Base-by-base conservation (phyloP, 2,888 invertebrate species). In the Eilema sororculum region DNA sequence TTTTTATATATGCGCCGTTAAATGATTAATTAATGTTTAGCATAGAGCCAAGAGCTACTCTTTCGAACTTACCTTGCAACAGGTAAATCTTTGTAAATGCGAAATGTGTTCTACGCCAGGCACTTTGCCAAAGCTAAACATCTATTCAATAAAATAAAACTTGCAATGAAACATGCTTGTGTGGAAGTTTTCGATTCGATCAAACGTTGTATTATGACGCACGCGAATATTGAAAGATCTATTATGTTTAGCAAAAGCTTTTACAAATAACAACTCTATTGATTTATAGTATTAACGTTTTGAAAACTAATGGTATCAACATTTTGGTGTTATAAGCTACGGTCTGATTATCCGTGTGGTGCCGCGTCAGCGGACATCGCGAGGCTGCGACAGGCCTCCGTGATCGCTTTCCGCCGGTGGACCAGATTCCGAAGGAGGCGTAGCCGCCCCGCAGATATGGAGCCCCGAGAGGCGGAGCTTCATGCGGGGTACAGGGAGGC, bases 121-220 rank as follows among this genome's bases (percentile, higher is more conserved):
- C 90, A 87, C 65, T 74, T 79, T 89, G 90, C 90, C 90, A 90
- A 86, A 83, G 65, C 77, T 77, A 78, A 82, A 86, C 81, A 77
- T 73, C 75, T 79, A 83, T 78, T 74, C 83, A 79, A 82, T 84
- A 84, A 87, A 87, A 88, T 84, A 85, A 88, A 84, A 86, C 84
- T 80, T 83, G 81, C 81, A 84, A 83, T 82, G 78, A 79, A 77
- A 77, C 74, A 78, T 73, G 65, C 73, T 71, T 70, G 73, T 76
- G 84, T 87, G 88, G 90, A 90, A 89, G 81, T 87, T 90, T 89
- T 88, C 71, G 64, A 60, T 60, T 37, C 81, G 74, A 62, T 70
- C 77, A 73, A 76, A 78, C 71, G 72, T 74, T 72, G 69, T 75
- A 82, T 84, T 85, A 84, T 87, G 87, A 88, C 87, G 87, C 85